Conservation (phyloP, 1,140 invertebrate species). For the Metopolophium dirhodum region DNA sequence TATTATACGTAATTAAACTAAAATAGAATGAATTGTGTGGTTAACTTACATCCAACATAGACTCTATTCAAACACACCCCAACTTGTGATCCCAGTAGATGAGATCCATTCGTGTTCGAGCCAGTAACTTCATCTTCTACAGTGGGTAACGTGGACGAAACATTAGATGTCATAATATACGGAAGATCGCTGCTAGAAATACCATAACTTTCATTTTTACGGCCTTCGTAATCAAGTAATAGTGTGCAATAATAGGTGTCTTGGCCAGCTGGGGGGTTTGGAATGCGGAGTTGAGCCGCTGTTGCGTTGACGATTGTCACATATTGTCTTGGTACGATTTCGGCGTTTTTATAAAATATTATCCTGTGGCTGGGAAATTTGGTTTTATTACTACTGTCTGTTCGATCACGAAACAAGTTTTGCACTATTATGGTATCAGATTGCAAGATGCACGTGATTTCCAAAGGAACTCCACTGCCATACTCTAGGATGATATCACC, state of each 20-base stretch:
- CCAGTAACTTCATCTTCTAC: not conserved
- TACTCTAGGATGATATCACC: conserved; percentile 66
- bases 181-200: not conserved
- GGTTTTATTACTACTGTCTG: not conserved
- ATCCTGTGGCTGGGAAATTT: conserved; percentile 64
- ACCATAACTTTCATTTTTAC: not conserved
- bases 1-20: not conserved
- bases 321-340: conserved; percentile 64
- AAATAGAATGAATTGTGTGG: not conserved
- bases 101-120: not conserved
- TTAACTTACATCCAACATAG: conserved; percentile 66
- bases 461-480: conserved; percentile 65
- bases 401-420: conserved; percentile 64
- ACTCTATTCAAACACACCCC: conserved; percentile 67
- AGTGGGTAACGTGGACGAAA: not conserved
- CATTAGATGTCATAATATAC: not conserved
- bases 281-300: conserved; percentile 64
- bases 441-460: conserved; percentile 66
- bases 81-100: not conserved
- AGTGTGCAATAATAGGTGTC: conserved; percentile 65
- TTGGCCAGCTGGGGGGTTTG: conserved; percentile 63
- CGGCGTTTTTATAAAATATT: conserved; percentile 64
- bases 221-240: not conserved
- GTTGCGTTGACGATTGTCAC: conserved; percentile 66
- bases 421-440: conserved; percentile 62